Evolutionary conservation across 2,797 vertebrate species (phyloP), one percentile per base, ranked within the genome.

Genomic region (Phataginus tricuspis): DNA sequence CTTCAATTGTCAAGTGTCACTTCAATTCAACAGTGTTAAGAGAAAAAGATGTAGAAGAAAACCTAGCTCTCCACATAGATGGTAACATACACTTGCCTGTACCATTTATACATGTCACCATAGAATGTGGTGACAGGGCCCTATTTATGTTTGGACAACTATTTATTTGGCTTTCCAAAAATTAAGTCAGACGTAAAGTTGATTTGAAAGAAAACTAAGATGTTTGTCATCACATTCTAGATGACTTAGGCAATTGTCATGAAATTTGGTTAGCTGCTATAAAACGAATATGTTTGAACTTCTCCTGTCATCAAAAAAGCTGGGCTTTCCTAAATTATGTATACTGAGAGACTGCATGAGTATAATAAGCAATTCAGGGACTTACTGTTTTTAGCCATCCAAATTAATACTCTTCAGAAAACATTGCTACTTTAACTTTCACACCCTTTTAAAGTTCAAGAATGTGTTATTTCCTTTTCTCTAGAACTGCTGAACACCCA

Each of bases 381-480:
- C 15, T 87, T 59, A 14, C 8, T 61, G 4, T 77, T 87, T 74
- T n/a, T 49, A n/a, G 27, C 7, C 77, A 49, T 45, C 69, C 84
- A 83, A 69, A 90, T 90, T 59, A 89, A 86, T 59, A 89, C 14
- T 39, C 51, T 66, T 77, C n/a, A 82, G 68, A 53, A 89, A 91
- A 87, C 45, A 75, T 2, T 37, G 61, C 13, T 74, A 45, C 75
- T 96, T 77, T 74, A 89, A 80, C 31, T 92, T 79, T 29, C 77
- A 12, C 19, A 59, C 34, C 23, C 5, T 91, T 88, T 74, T 93
- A 21, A 89, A 93, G 91, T 75, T 88, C 39, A 88, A 88, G 42
- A 85, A 85, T 68, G 25, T 71, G 37, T 34, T 72, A 55, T 37
- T 87, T 49, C 31, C 55, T 92, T 83, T 84, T 51, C 23, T 80